These are phyloP conservation scores for Geotrypetes seraphini DNA, from an alignment of 2,797 vertebrate genomes.

Conservation along the genomic window DNA sequence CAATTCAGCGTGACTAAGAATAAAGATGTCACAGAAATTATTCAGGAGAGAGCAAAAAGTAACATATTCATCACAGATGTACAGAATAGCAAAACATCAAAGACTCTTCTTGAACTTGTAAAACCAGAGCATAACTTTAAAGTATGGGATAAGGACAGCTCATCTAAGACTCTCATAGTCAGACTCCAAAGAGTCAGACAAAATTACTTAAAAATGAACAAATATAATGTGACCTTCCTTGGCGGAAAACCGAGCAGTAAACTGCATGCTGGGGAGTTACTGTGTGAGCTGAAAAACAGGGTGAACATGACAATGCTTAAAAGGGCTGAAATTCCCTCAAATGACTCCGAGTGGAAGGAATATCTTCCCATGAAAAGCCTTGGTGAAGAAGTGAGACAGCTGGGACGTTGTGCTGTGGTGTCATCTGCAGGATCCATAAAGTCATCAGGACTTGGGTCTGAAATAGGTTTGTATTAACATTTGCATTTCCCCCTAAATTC, in stretches of 20 bases:
- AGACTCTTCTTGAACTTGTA: too few relatives aligned
- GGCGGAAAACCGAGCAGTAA: slow-evolving; percentile 33
- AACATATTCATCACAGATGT: neutral
- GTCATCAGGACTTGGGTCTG: slow-evolving; percentile 47
- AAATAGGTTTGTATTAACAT: slow-evolving; percentile 57
- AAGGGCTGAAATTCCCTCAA: slow-evolving; percentile 45
- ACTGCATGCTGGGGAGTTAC: slow-evolving; percentile 34
- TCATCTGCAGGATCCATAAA: slow-evolving; percentile 62
- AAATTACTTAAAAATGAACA: slow-evolving; percentile 52
- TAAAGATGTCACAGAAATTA: neutral
- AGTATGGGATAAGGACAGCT: slow-evolving; percentile 59
- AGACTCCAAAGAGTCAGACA: slow-evolving; percentile 47
- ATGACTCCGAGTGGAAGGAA: slow-evolving; percentile 37
- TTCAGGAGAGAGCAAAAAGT: slow-evolving; percentile 1
- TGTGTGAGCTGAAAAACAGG: slow-evolving; percentile 45
- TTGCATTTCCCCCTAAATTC: too few relatives aligned
- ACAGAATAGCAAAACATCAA: too few relatives aligned
- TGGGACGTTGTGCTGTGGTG: slow-evolving; percentile 56
- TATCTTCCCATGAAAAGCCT: slow-evolving; percentile 46
- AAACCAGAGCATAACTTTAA: slow-evolving; percentile 13
- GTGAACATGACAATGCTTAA: slow-evolving; percentile 49
- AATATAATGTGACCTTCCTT: slow-evolving; percentile 46
- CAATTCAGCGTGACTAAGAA: slow-evolving; percentile 1
- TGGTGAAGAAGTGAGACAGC: slow-evolving; percentile 35
- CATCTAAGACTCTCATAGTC: slow-evolving; percentile 43